Percentiles rank a stretch among this genome's conserved stretches.
Evolutionary conservation across 2,113 vertebrate species (phyloP).

Genomic region (Rhynchomys soricoides): DNA sequence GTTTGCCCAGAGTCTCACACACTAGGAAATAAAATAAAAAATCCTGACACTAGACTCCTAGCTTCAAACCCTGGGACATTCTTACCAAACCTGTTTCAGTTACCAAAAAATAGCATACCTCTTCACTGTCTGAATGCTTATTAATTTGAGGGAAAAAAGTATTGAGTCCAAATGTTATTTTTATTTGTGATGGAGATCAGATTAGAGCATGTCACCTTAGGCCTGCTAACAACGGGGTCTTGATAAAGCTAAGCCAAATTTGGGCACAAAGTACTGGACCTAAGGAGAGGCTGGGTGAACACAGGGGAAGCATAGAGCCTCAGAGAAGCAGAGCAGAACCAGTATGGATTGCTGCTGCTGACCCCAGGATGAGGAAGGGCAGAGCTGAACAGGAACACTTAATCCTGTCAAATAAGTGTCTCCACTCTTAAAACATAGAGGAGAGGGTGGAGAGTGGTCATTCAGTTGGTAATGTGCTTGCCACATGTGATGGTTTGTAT

Average conservation of each 20-base stretch:
- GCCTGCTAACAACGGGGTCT: neutral
- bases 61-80: neutral
- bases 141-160: neutral
- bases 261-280: no score
- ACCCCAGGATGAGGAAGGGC: neutral
- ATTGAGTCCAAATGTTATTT: neutral
- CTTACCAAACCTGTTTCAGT: neutral
- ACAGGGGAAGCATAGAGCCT: neutral
- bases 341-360: neutral
- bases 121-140: neutral
- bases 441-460: neutral
- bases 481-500: no score
- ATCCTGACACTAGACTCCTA: neutral
- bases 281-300: neutral
- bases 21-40: neutral
- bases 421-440: neutral
- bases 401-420: neutral
- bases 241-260: neutral
- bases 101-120: neutral
- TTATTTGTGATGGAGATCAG: neutral
- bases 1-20: neutral
- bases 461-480: neutral
- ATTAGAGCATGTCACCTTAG: neutral
- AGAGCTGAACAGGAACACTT: neutral
- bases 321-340: neutral